Conservation (phyloP, 2,113 vertebrate genomes). For the Sturnira hondurensis region DNA sequence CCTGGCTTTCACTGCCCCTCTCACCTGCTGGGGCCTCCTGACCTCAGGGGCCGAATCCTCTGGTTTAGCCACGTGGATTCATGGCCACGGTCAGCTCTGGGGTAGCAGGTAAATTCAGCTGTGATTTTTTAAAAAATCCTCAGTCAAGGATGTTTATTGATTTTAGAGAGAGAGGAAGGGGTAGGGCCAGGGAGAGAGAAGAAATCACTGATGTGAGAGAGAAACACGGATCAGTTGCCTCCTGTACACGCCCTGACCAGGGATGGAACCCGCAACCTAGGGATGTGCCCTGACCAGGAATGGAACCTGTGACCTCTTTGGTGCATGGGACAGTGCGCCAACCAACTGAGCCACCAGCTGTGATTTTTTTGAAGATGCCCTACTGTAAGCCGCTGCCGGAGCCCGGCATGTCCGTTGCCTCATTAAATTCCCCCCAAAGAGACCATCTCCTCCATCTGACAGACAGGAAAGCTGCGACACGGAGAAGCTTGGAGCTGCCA, state of each 20-base stretch:
- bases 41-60: not conserved
- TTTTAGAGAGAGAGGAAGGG: too few species aligned
- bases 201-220: too few species aligned
- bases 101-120: not conserved
- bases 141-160: too few species aligned
- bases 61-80: not conserved
- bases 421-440: not conserved
- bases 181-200: too few species aligned
- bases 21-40: not conserved
- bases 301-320: too few species aligned
- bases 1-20: not conserved
- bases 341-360: not conserved
- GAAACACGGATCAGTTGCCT: too few species aligned
- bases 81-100: not conserved
- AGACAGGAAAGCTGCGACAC: not conserved
- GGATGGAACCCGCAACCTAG: too few species aligned
- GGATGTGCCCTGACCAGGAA: too few species aligned
- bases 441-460: not conserved
- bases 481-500: not conserved
- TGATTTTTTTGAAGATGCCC: not conserved
- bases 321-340: too few species aligned
- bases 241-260: too few species aligned
- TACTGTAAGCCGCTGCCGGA: rapidly evolving
- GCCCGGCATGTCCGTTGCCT: not conserved
- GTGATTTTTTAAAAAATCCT: not conserved